These are phyloP conservation scores for Rousettus leschenaultii DNA, from an alignment of 2,113 vertebrate species.

Conservation along the genomic window DNA sequence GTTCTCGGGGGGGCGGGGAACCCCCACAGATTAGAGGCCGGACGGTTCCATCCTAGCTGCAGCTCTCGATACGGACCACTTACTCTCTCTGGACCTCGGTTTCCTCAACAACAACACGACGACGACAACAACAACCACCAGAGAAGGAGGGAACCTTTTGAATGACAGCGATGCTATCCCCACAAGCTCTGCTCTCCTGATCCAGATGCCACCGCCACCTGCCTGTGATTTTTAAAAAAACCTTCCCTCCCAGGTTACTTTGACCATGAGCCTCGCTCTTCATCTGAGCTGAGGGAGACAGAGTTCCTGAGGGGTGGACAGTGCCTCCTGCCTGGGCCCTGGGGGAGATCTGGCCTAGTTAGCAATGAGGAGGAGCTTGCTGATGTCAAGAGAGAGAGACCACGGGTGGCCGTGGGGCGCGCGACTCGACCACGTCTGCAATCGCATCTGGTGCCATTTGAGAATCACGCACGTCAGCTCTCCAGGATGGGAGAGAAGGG, in stretches of 20 bases:
- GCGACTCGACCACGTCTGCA: background rate
- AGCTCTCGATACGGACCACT: background rate
- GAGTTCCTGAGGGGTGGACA: background rate
- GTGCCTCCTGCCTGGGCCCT: background rate
- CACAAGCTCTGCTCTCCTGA: too few relatives aligned
- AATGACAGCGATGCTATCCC: too few relatives aligned
- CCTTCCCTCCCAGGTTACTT: background rate
- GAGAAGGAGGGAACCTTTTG: too few relatives aligned
- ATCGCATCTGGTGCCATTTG: background rate
- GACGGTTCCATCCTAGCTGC: fast-evolving
- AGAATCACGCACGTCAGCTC: background rate
- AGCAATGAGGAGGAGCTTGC: background rate
- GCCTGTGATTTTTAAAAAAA: background rate
- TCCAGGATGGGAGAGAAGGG: background rate
- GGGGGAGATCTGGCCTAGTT: background rate
- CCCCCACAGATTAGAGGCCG: too few relatives aligned
- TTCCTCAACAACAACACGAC: background rate
- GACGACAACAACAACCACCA: too few relatives aligned
- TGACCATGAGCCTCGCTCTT: background rate
- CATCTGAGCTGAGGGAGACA: background rate
- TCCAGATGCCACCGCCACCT: fast-evolving
- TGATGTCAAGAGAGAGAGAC: background rate
- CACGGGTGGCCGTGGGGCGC: fast-evolving
- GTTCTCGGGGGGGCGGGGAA: background rate
- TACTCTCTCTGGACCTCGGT: background rate